A percentile compares a stretch with the other conserved stretches of the same genome.
phyloP scores from a whole-genome alignment of 2,888 invertebrate species.

The Plebejus argus region DNA sequence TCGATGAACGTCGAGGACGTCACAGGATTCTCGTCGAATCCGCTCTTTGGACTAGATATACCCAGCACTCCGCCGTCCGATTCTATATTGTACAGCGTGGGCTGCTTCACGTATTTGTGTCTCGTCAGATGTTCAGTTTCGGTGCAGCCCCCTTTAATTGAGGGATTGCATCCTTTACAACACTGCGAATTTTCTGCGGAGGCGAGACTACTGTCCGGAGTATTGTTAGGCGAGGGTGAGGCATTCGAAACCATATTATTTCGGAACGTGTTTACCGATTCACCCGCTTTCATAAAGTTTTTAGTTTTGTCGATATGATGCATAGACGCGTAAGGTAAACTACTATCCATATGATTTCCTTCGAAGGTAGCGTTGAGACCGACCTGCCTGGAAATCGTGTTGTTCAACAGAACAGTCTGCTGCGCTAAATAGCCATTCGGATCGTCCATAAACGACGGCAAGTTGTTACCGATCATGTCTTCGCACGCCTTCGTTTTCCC shows the following conservation, averaged over 20 bases:
- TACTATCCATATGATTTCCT: slow-evolving; percentile 58
- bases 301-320: slow-evolving; percentile 60
- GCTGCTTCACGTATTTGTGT: slow-evolving; percentile 65
- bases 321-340: slow-evolving; percentile 51
- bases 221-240: slow-evolving; percentile 68
- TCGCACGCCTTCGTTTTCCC: slow-evolving; percentile 70
- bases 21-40: slow-evolving; percentile 82
- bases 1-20: slow-evolving; percentile 86
- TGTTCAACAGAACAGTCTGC: slow-evolving; percentile 92
- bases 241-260: slow-evolving; percentile 62
- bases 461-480: slow-evolving; percentile 74
- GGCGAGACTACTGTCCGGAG: slow-evolving; percentile 73
- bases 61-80: slow-evolving; percentile 62
- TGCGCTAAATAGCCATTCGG: slow-evolving; percentile 95
- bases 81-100: slow-evolving; percentile 65
- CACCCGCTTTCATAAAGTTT: slow-evolving; percentile 52
- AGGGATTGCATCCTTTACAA: slow-evolving; percentile 77
- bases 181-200: slow-evolving; percentile 61
- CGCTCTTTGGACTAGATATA: slow-evolving; percentile 79
- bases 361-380: slow-evolving; percentile 65
- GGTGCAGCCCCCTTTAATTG: slow-evolving; percentile 66
- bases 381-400: slow-evolving; percentile 88
- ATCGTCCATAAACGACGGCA: slow-evolving; percentile 94
- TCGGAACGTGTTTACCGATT: slow-evolving; percentile 59
- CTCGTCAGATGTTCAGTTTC: slow-evolving; percentile 68